A percentile compares a stretch with the other conserved stretches of the same genome.
These are phyloP conservation scores for Rhynchotus rufescens DNA, from an alignment of 2,797 vertebrate genomes.

Conservation along the genomic window DNA sequence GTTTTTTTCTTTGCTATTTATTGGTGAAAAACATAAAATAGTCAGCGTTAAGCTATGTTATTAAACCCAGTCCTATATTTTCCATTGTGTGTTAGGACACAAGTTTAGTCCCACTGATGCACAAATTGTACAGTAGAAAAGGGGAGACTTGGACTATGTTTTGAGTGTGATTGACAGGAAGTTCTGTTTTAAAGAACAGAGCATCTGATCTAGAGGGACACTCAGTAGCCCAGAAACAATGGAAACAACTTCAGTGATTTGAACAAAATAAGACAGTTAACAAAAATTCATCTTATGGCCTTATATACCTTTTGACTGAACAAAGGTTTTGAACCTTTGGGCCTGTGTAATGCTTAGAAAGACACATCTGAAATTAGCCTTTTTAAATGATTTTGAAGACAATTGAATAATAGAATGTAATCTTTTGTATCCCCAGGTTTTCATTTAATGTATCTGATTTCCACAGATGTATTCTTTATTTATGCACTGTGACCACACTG, in stretches of 20 bases:
- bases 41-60: background rate
- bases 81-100: background rate
- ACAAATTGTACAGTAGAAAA: background rate
- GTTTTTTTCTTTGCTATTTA: background rate
- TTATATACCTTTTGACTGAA: background rate
- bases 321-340: background rate
- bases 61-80: background rate
- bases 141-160: rapidly evolving
- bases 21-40: background rate
- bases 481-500: background rate
- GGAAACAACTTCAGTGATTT: background rate
- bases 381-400: background rate
- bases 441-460: background rate
- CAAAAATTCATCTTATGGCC: background rate
- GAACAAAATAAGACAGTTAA: background rate
- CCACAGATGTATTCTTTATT: background rate
- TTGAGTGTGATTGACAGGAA: rapidly evolving
- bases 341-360: background rate
- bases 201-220: background rate
- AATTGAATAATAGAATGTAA: background rate
- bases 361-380: background rate
- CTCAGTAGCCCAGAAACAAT: background rate
- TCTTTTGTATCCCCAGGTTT: background rate
- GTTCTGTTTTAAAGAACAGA: background rate
- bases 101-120: background rate